Conservation (phyloP, 2,797 vertebrate genomes). For the Babyrousa celebensis region DNA sequence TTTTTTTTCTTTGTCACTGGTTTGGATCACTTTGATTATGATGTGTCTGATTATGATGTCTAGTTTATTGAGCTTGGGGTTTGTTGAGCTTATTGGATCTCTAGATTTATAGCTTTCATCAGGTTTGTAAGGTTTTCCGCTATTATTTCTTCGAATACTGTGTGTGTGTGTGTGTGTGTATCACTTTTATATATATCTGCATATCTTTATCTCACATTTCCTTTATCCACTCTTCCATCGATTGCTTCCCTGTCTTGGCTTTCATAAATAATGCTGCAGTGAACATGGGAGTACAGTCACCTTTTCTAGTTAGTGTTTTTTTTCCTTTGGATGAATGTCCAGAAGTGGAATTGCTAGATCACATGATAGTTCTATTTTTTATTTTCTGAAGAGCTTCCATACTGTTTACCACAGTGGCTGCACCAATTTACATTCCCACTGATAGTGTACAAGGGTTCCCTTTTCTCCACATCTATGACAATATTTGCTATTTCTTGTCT, state of each 20-base stretch:
- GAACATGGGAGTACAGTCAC: background rate
- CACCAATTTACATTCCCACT: background rate
- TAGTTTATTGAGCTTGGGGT: background rate
- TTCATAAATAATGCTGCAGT: background rate
- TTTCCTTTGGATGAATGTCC: background rate
- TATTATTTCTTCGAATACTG: background rate
- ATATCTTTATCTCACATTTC: background rate
- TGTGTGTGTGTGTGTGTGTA: background rate
- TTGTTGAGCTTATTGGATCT: constrained; percentile 49
- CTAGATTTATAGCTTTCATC: background rate
- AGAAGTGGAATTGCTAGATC: background rate
- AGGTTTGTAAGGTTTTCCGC: background rate
- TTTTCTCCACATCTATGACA: background rate
- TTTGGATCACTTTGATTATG: constrained; percentile 30
- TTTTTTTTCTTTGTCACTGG: constrained; percentile 21
- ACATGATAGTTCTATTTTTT: background rate
- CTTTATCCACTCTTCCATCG: background rate
- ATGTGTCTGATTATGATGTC: background rate
- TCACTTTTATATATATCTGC: background rate
- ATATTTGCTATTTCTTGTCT: constrained; percentile 10
- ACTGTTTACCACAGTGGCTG: background rate
- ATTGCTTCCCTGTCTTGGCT: background rate
- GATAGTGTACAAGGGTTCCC: background rate
- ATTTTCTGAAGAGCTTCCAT: background rate
- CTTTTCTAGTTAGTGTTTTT: background rate